phyloP scores from a whole-genome alignment of 2,888 invertebrate species.

The Trachelus iudaicus region DNA sequence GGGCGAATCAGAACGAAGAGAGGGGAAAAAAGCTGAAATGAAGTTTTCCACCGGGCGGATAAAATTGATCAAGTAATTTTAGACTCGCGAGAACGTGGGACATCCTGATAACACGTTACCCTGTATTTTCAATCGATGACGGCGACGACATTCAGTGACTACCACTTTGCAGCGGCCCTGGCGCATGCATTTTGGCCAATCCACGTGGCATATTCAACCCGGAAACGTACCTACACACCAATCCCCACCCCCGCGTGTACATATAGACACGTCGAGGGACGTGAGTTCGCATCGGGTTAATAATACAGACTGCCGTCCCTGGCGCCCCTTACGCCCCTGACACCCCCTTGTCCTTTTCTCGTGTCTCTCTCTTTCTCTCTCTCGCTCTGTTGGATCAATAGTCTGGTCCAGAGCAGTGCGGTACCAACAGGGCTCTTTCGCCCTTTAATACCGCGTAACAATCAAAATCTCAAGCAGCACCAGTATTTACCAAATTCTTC shows the following conservation, averaged over 20 bases:
- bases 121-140: not conserved
- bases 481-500: too few species aligned
- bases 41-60: not conserved
- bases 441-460: not conserved
- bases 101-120: not conserved
- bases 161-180: too few species aligned
- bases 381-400: slow-evolving; percentile 55
- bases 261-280: slow-evolving; percentile 11
- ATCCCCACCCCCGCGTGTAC: too few species aligned
- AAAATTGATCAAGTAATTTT: not conserved
- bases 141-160: too few species aligned
- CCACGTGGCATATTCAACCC: too few species aligned
- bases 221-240: too few species aligned
- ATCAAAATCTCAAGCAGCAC: too few species aligned
- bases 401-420: slow-evolving; percentile 55
- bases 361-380: slow-evolving; percentile 25
- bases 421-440: slow-evolving; percentile 36
- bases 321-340: slow-evolving; percentile 15
- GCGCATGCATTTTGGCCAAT: too few species aligned
- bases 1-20: too few species aligned
- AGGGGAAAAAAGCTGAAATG: too few species aligned
- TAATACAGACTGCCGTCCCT: slow-evolving; percentile 45
- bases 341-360: slow-evolving; percentile 10
- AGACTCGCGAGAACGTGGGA: not conserved
- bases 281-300: slow-evolving; percentile 45